Evolutionary conservation across 2,888 invertebrate genomes (phyloP).

Genomic region (Apoda limacodes): DNA sequence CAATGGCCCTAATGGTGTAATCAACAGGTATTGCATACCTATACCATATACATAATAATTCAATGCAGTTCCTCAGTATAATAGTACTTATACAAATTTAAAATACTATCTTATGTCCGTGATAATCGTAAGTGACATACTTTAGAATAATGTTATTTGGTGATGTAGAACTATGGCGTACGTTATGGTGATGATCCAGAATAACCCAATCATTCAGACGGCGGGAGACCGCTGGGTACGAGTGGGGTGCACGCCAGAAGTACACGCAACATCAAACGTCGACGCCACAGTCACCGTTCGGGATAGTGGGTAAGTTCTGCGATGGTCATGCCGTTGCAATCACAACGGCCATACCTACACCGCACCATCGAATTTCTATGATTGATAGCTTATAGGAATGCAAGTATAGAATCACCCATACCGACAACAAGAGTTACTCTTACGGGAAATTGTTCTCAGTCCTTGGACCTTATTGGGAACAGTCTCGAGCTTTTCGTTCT

Average conservation of each 20-base stretch:
- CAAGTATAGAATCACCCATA: no score
- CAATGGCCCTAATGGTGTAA: slow-evolving; percentile 47
- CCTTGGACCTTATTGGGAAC: no score
- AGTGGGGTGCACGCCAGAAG: slow-evolving; percentile 78
- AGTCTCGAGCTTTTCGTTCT: no score
- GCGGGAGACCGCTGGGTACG: slow-evolving; percentile 85
- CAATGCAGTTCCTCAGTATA: not conserved
- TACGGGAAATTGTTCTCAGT: no score
- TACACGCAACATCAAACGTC: slow-evolving; percentile 37
- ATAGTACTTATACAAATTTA: no score
- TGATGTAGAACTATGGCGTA: slow-evolving; percentile 76
- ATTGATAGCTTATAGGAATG: no score
- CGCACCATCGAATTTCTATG: no score
- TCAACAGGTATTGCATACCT: slow-evolving; percentile 52
- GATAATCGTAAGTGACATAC: not conserved
- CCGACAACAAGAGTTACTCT: no score
- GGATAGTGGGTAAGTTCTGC: slow-evolving; percentile 53
- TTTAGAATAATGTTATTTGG: not conserved
- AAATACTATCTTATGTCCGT: no score
- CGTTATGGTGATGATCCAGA: slow-evolving; percentile 83
- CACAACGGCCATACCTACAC: not conserved
- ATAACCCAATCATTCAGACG: slow-evolving; percentile 86
- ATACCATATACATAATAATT: not conserved
- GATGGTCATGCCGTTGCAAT: slow-evolving; percentile 1
- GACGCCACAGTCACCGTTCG: slow-evolving; percentile 60